These are phyloP conservation scores for Halichondria panicea DNA, from an alignment of 37 sponge, comb jelly and placozoan species.

Conservation along the genomic window DNA sequence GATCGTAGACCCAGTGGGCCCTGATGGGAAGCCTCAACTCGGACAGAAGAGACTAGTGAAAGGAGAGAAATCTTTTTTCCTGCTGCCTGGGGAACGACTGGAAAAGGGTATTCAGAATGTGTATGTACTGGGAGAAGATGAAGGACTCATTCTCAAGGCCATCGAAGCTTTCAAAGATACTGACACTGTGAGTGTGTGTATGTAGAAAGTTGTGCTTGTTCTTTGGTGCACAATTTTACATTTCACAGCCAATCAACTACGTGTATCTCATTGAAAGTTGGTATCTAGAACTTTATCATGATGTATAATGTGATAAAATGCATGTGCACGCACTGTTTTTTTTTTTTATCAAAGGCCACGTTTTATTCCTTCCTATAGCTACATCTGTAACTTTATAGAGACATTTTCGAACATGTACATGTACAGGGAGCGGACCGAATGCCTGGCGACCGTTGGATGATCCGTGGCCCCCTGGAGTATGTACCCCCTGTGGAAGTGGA, in stretches of 20 bases:
- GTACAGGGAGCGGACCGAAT: slow-evolving; percentile 54
- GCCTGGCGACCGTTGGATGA: slow-evolving; percentile 99
- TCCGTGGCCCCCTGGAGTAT: slow-evolving; percentile 95
- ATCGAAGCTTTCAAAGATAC: slow-evolving; percentile 78
- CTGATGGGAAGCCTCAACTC: slow-evolving; percentile 95
- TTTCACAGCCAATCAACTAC: too few relatives aligned
- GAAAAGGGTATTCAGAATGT: slow-evolving; percentile 98
- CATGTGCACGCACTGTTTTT: too few relatives aligned
- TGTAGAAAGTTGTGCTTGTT: too few relatives aligned
- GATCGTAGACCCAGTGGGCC: slow-evolving; percentile 93
- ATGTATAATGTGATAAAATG: too few relatives aligned
- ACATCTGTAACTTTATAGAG: background rate
- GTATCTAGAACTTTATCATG: too few relatives aligned
- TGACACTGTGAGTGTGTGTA: slow-evolving; percentile 78
- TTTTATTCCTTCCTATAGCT: background rate
- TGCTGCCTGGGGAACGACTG: slow-evolving; percentile 92
- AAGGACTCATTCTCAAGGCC: slow-evolving; percentile 94
- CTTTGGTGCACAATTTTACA: too few relatives aligned
- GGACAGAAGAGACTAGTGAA: slow-evolving; percentile 98
- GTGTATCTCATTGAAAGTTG: too few relatives aligned
- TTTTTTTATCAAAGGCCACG: too few relatives aligned
- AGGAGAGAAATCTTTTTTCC: slow-evolving; percentile 99
- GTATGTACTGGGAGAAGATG: slow-evolving; percentile 96
- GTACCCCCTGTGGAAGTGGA: slow-evolving; percentile 97
- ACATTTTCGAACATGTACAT: background rate